Base-by-base conservation (phyloP, 2,113 vertebrate genomes). In the Pachypanchax playfairii region DNA sequence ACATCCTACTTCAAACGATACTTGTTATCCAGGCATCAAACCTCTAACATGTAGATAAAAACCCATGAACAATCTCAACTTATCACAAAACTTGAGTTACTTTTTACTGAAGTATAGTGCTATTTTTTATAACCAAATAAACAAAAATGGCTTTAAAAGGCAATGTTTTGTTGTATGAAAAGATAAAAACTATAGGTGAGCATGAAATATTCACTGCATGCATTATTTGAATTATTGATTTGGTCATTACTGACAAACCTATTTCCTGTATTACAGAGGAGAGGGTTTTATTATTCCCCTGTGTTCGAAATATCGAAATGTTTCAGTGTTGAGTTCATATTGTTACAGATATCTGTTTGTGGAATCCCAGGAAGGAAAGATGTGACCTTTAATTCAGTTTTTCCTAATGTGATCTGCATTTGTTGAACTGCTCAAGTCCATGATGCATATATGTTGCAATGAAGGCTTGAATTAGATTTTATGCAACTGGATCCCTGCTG, bases 131-230 rank as follows among this genome's bases (percentile, higher is more conserved):
- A 8, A 51, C 21, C 35, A 4, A 51, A 20, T 21, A 25, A 3
- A 15, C 10, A 44, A 13, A 28, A n/a, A n/a, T n/a, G n/a, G n/a
- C n/a, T n/a, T n/a, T 4, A 18, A 58, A 53, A 56, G 4, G 17
- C 38, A 3, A 44, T 12, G 31, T 53, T 29, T 35, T 21, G 42
- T 47, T 48, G 18, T 29, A 39, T 50, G n/a, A 25, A 33, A 22
- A 4, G 39, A n/a, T 17, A 11, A 54, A 59, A 73, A 55, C 55
- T 43, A 46, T 29, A 54, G 66, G 31, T 65, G 47, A 60, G 50
- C 35, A 64, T 56, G 61, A 52, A 80, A 67, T 67, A 24, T 70
- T 68, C 35, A 46, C 55, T 67, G 56, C 49, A 70, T 80, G 49
- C 38, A 44, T 77, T 73, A 77, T 74, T 71, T 67, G 71, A 29